These are phyloP conservation scores for Coenonympha glycerion DNA, from an alignment of 2,888 invertebrate genomes.

Conservation along the genomic window DNA sequence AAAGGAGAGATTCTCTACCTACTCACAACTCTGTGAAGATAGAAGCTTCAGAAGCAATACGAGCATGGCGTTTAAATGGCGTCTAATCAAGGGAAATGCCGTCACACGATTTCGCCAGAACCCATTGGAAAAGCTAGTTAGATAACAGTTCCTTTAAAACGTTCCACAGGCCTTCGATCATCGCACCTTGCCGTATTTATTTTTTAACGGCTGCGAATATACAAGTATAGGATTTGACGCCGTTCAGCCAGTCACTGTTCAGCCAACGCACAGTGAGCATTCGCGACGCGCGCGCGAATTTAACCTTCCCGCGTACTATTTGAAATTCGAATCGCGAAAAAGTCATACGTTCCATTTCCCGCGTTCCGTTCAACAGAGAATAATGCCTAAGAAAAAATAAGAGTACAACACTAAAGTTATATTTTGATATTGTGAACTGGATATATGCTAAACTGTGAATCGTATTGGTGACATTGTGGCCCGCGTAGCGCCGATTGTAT, in stretches of 20 bases:
- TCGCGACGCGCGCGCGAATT: constrained; percentile 47
- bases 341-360: constrained; percentile 25
- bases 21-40: too few species aligned
- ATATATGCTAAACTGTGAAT: constrained; percentile 53
- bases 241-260: constrained; percentile 64
- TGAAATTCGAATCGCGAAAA: constrained; percentile 38
- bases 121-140: constrained; percentile 37
- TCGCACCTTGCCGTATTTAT: constrained; percentile 61
- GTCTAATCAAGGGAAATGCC: constrained; percentile 16
- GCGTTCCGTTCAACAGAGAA: constrained; percentile 33
- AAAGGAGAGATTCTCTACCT: too few species aligned
- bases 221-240: constrained; percentile 57
- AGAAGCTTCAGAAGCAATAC: too few species aligned
- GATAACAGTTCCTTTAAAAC: constrained; percentile 59
- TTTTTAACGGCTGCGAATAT: constrained; percentile 70
- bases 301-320: constrained; percentile 60
- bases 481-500: constrained; percentile 51
- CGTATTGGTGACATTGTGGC: constrained; percentile 48
- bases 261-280: constrained; percentile 54
- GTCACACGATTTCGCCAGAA: constrained; percentile 28
- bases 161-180: constrained; percentile 58
- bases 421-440: constrained; percentile 28
- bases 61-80: neutral
- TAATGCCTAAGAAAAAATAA: constrained; percentile 73
- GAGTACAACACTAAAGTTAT: constrained; percentile 14